Evolutionary conservation across 2,888 invertebrate species (phyloP).

Genomic region (Tenthredo scrophulariae): DNA sequence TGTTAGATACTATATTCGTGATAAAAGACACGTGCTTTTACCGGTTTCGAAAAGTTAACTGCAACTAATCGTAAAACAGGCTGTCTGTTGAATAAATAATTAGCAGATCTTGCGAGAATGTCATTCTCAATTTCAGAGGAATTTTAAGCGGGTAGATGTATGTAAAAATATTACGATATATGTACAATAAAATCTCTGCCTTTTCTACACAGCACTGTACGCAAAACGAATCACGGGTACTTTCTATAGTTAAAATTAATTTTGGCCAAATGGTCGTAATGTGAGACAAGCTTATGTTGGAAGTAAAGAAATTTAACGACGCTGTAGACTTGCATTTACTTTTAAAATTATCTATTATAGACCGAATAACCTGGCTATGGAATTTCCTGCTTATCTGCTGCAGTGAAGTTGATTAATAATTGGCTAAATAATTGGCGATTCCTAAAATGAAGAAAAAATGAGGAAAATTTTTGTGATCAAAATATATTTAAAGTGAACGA

Average conservation of each 20-base stretch:
- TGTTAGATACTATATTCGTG: background rate
- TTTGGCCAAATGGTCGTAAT: conserved; percentile 34
- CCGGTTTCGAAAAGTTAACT: background rate
- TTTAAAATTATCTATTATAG: conserved; percentile 13
- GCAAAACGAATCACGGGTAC: conserved; percentile 41
- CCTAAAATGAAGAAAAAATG: background rate
- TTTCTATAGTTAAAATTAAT: conserved; percentile 49
- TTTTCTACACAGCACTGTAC: conserved; percentile 13
- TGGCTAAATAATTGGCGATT: background rate
- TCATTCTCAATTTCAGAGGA: background rate
- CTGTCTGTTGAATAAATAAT: conserved; percentile 5
- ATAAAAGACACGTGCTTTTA: background rate
- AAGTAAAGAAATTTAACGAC: conserved; percentile 29
- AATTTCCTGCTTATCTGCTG: background rate
- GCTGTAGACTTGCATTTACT: background rate
- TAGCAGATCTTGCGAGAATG: background rate
- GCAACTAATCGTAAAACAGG: background rate
- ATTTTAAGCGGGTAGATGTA: background rate
- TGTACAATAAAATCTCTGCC: conserved; percentile 22
- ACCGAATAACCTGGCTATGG: background rate
- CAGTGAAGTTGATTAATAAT: background rate
- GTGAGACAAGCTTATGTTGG: background rate
- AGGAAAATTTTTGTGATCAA: background rate
- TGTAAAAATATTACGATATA: background rate
- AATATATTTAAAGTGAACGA: conserved; percentile 21